Base-by-base conservation (phyloP, 1,140 invertebrate genomes). In the Prorops nasuta region DNA sequence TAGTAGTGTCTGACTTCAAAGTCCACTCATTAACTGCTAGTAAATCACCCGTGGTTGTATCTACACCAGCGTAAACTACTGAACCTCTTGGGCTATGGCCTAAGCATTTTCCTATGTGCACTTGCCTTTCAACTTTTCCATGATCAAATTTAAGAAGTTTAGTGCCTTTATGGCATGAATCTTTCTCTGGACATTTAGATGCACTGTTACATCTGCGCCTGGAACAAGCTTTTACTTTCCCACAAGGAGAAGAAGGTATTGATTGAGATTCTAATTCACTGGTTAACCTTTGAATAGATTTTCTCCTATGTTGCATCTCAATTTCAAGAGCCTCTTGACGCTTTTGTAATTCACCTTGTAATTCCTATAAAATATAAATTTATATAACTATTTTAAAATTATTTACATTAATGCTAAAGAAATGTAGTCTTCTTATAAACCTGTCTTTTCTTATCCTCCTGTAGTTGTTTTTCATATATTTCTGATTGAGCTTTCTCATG, bases 11-110 rank as follows among this genome's bases (percentile, higher is more conserved):
- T 66, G 53, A 64, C 53, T 80, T 81, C 22, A 90, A 71, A 24
- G 79, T 82, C 89, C 89, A 92, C 74, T 90, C 86, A 14, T 79
- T 82, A 36, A 91, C 71, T 9, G 83, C 81, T 1, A 90, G 77
- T 49, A 87, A 60, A 63, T 88, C 83, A 1, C 89, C 88, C 14
- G 80, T 82, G 17, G 76, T 77, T 34, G 73, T 77, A 60, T 91
- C 88, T 14, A 90, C 80, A 12, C 85, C 87, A 3, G 79, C 76
- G 69, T 84, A 90, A 19, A 85, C 81, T n/a, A 86, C 79, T 42
- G 83, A 86, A 4, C 87, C 86, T 17, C 81, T 76, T 44, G 79
- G 63, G 44, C 82, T 84, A 54, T 90, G 87, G 32, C 84, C 80
- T 41, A 85, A 65, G 63, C 83, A 86, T 49, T 77, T 79, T 3